Percentiles rank a stretch among this genome's conserved stretches.
Evolutionary conservation across 2,888 invertebrate genomes (phyloP).

Genomic region (Deroplatys truncata): DNA sequence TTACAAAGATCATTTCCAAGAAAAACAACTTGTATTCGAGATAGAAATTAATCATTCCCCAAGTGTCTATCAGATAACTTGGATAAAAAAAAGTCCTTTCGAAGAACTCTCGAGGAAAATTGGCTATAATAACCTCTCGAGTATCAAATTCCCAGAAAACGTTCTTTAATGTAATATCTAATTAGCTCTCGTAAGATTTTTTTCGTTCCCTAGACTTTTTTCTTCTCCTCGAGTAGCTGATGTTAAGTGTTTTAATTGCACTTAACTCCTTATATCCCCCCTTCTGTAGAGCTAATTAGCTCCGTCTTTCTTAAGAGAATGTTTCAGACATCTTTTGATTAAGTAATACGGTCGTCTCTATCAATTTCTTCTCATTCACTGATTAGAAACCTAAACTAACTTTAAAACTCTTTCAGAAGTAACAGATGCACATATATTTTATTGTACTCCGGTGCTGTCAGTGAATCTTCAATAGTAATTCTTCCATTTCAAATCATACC

Average conservation of each 20-base stretch:
- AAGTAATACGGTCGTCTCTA: neutral
- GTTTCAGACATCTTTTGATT: neutral
- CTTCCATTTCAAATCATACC: too few relatives aligned
- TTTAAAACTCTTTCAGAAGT: too few relatives aligned
- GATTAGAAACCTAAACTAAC: neutral
- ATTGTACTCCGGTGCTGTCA: too few relatives aligned
- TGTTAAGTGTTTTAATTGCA: neutral
- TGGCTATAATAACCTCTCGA: neutral
- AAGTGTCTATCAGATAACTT: too few relatives aligned
- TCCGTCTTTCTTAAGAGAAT: neutral
- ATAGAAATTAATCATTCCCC: too few relatives aligned
- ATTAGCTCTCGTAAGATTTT: neutral
- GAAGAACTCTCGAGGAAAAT: neutral
- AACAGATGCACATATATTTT: too few relatives aligned
- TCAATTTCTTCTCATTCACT: neutral
- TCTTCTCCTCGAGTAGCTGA: neutral
- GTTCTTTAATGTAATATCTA: neutral
- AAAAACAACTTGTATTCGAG: too few relatives aligned
- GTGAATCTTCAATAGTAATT: too few relatives aligned
- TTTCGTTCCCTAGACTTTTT: neutral
- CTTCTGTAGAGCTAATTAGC: neutral
- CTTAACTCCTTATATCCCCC: neutral
- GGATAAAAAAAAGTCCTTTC: too few relatives aligned
- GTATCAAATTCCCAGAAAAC: neutral
- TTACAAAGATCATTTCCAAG: too few relatives aligned